These are phyloP conservation scores for Phymastichus coffea DNA, from an alignment of 1,140 invertebrate species.

Conservation along the genomic window DNA sequence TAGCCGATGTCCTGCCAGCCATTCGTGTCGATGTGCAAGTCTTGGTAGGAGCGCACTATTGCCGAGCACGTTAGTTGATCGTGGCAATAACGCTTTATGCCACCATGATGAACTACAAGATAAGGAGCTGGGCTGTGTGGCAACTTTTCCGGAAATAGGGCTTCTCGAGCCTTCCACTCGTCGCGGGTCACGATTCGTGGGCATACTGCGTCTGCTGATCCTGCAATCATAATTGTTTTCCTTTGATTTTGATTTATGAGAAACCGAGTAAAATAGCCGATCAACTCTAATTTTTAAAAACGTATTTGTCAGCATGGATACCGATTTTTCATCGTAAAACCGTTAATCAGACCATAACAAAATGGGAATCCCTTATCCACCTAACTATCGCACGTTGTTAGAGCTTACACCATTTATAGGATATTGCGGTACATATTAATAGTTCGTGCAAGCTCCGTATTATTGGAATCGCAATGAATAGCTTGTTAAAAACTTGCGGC, in stretches of 20 bases:
- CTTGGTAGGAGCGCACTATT: conserved; percentile 57
- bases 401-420: too few species aligned
- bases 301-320: too few species aligned
- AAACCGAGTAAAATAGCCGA: too few species aligned
- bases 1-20: conserved; percentile 72
- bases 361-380: background rate
- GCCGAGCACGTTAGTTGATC: conserved; percentile 41
- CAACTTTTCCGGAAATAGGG: conserved; percentile 32
- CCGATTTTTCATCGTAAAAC: background rate
- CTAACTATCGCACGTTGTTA: too few species aligned
- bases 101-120: conserved; percentile 47
- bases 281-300: too few species aligned
- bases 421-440: too few species aligned
- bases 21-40: conserved; percentile 59
- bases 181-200: conserved; percentile 48
- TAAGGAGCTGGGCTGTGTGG: conserved; percentile 35
- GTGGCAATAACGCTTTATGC: conserved; percentile 39
- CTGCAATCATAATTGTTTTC: too few species aligned
- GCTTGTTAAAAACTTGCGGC: too few species aligned
- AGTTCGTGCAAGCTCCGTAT: too few species aligned
- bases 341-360: background rate
- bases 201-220: too few species aligned
- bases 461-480: too few species aligned
- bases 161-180: conserved; percentile 66
- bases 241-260: too few species aligned